A percentile compares a stretch with the other conserved stretches of the same genome.
Evolutionary conservation across 2,113 vertebrate genomes (phyloP).

Genomic region (Platysternon megacephalum): DNA sequence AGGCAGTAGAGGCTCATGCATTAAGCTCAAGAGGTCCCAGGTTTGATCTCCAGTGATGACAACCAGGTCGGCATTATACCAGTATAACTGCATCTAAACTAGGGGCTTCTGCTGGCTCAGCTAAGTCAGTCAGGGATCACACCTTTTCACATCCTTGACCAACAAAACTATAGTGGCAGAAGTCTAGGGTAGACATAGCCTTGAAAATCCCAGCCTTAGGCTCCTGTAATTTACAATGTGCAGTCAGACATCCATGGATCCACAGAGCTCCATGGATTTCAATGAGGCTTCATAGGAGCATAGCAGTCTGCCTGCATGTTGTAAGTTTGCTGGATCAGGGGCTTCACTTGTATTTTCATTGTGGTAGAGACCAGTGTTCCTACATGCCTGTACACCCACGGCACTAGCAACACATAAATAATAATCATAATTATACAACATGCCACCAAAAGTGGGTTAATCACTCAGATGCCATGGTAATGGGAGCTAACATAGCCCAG

Average conservation of each 20-base stretch:
- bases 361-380: neutral
- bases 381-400: too few species aligned
- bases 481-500: neutral
- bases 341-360: rapidly evolving
- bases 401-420: neutral
- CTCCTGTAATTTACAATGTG: neutral
- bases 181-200: neutral
- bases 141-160: neutral
- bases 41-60: neutral
- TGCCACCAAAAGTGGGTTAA: neutral
- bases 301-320: neutral
- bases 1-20: neutral
- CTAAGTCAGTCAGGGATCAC: too few species aligned
- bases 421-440: neutral
- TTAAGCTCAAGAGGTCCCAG: neutral
- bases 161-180: neutral
- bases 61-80: neutral
- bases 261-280: neutral
- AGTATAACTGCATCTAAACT: neutral
- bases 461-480: neutral
- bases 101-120: neutral
- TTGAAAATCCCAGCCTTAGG: neutral
- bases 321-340: neutral
- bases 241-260: neutral
- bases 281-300: neutral